Percentiles rank a stretch among this genome's conserved stretches.
Conservation (phyloP, 2,888 invertebrate genomes). For the Drosophila mimetica region DNA sequence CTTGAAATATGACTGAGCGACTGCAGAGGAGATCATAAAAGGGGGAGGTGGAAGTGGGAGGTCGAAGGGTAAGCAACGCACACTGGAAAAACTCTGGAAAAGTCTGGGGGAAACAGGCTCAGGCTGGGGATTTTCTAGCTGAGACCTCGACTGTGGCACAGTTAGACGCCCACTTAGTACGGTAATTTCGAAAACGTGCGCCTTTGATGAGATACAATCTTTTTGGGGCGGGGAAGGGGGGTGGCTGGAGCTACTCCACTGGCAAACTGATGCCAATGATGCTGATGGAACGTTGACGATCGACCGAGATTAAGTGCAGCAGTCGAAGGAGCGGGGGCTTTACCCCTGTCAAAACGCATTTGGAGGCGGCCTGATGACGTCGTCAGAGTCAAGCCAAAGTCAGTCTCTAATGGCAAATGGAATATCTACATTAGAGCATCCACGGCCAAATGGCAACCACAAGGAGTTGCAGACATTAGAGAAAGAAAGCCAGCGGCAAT, state of each 20-base stretch:
- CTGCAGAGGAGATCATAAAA: conserved; percentile 12
- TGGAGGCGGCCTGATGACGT: conserved; percentile 67
- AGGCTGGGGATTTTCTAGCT: conserved; percentile 3
- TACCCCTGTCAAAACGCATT: conserved; percentile 44
- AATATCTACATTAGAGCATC: conserved; percentile 71
- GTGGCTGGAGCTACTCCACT: conserved; percentile 19
- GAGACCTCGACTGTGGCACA: conserved; percentile 57
- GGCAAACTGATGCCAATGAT: conserved; percentile 49
- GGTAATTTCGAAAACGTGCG: conserved; percentile 84
- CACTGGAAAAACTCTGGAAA: conserved; percentile 27
- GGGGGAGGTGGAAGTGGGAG: conserved; percentile 13
- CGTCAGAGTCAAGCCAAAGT: conserved; percentile 35
- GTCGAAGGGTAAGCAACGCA: conserved; percentile 52
- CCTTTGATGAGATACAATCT: conserved; percentile 83
- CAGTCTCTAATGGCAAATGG: conserved; percentile 57
- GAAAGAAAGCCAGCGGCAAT: conserved; percentile 68
- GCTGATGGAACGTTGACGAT: conserved; percentile 59
- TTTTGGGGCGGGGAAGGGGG: conserved; percentile 8
- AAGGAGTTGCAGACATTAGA: conserved; percentile 56
- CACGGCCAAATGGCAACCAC: conserved; percentile 5
- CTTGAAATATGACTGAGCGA: conserved; percentile 46
- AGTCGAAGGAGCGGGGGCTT: conserved; percentile 34
- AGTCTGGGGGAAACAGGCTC: conserved; percentile 15
- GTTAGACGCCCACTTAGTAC: conserved; percentile 84
- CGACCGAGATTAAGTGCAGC: conserved; percentile 72